Evolutionary conservation across 2,888 invertebrate species (phyloP).

Genomic region (Aphidius colemani): DNA sequence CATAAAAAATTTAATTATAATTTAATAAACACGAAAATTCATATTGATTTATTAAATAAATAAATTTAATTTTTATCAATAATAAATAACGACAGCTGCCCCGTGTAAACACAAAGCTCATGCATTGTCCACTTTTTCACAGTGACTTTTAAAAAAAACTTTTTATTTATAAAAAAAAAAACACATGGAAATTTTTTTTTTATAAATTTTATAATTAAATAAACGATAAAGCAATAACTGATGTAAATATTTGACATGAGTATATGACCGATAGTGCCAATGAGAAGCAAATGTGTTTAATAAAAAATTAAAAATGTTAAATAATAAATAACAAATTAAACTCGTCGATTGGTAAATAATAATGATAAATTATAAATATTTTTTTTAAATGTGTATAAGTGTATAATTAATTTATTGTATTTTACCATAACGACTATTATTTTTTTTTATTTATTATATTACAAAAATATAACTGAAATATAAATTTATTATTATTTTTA

Average conservation of each 20-base stretch:
- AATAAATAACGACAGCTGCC: conserved; percentile 53
- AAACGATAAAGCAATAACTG: conserved; percentile 35
- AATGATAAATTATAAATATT: no score
- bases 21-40: background rate
- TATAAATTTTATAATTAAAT: conserved; percentile 17
- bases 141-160: conserved; percentile 48
- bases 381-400: no score
- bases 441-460: no score
- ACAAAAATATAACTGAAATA: conserved; percentile 26
- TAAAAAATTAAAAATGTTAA: no score
- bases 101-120: conserved; percentile 58
- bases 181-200: conserved; percentile 26
- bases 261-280: no score
- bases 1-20: background rate
- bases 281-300: no score
- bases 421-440: no score
- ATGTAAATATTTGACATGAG: no score
- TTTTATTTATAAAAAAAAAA: conserved; percentile 26
- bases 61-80: background rate
- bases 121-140: conserved; percentile 47
- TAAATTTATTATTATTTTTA: conserved; percentile 11
- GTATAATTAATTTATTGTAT: no score
- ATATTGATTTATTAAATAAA: no score
- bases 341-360: no score
- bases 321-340: no score